Conservation (phyloP, 2,888 invertebrate genomes). For the Cerceris ruficornis region DNA sequence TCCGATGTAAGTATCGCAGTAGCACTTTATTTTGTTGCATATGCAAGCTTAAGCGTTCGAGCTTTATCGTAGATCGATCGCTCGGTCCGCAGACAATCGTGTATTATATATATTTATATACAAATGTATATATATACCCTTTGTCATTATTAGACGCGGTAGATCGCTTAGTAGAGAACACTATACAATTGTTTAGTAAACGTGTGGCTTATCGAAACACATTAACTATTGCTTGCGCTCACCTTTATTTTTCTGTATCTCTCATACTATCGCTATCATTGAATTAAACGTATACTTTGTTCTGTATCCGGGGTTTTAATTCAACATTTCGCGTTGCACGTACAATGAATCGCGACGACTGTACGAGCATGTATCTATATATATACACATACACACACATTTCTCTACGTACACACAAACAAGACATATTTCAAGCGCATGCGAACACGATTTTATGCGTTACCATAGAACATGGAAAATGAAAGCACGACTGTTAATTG, state of each 20-base stretch:
- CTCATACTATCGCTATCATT: background rate
- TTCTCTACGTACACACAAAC: background rate
- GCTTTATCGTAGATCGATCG: conserved; percentile 51
- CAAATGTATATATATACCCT: too few relatives aligned
- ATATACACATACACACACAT: conserved; percentile 4
- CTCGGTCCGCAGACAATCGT: conserved; percentile 7
- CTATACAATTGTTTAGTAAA: background rate
- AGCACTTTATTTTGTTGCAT: conserved; percentile 67
- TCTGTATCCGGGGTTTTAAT: background rate
- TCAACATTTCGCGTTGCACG: background rate
- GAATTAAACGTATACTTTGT: background rate
- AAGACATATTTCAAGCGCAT: conserved; percentile 48
- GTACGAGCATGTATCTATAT: conserved; percentile 21
- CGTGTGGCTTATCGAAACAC: conserved; percentile 9
- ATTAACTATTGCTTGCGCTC: conserved; percentile 25
- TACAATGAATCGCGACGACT: conserved; percentile 15
- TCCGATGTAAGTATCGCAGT: conserved; percentile 70
- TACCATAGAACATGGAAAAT: conserved; percentile 3
- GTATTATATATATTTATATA: too few relatives aligned
- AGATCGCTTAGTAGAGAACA: conserved; percentile 38
- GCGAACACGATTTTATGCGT: conserved; percentile 48
- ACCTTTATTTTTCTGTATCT: conserved; percentile 17
- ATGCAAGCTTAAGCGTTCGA: conserved; percentile 63
- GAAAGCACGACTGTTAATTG: conserved; percentile 30
- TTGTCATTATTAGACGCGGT: conserved; percentile 30